A percentile compares a stretch with the other conserved stretches of the same genome.
These are phyloP conservation scores for Neodiprion pinetum DNA, from an alignment of 1,140 invertebrate genomes.

Conservation along the genomic window DNA sequence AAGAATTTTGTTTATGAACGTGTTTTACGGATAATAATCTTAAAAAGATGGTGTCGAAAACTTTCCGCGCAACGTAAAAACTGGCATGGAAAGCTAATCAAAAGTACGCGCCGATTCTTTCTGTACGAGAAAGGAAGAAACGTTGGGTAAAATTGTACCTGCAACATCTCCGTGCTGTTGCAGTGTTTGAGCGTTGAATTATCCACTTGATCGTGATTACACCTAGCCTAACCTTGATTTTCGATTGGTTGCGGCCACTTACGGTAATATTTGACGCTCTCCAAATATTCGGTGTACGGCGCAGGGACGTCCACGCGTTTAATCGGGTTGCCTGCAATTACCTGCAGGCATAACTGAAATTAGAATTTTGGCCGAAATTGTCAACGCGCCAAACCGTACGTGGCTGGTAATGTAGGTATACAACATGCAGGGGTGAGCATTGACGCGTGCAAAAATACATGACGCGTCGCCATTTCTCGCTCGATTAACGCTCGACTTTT, in stretches of 20 bases:
- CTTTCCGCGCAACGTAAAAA: too few relatives aligned
- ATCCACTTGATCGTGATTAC: neutral
- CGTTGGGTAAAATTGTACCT: too few relatives aligned
- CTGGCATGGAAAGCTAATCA: too few relatives aligned
- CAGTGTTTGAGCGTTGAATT: too few relatives aligned
- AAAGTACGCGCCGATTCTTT: too few relatives aligned
- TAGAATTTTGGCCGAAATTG: constrained; percentile 7
- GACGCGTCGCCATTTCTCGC: neutral
- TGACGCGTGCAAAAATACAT: neutral
- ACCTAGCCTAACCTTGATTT: neutral
- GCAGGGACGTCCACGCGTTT: neutral
- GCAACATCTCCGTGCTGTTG: too few relatives aligned
- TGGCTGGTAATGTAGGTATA: too few relatives aligned
- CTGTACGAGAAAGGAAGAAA: too few relatives aligned
- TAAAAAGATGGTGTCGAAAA: too few relatives aligned
- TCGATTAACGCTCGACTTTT: neutral
- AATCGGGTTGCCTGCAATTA: constrained; percentile 2
- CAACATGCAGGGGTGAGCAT: neutral
- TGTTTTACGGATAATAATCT: too few relatives aligned
- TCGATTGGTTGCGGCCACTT: constrained; percentile 1
- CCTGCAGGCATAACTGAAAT: constrained; percentile 3
- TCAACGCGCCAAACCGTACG: neutral
- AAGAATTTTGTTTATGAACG: too few relatives aligned
- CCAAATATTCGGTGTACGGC: neutral
- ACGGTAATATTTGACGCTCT: neutral